phyloP scores from a whole-genome alignment of 2,113 vertebrate genomes.

The Heptranchias perlo region DNA sequence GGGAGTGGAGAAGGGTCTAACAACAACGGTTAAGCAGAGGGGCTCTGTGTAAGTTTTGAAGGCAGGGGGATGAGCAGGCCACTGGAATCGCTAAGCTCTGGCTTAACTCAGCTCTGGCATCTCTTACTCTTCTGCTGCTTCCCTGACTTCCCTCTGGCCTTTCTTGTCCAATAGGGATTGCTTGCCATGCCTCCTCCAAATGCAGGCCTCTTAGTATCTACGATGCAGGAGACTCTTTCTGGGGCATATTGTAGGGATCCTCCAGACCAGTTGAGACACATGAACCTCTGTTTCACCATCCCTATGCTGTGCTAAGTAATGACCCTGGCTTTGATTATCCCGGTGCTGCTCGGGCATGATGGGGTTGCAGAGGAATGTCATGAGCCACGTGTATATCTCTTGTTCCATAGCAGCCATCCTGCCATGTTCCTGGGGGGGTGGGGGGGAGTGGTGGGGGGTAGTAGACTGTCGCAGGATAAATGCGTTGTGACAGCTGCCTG shows the following conservation, averaged over 20 bases:
- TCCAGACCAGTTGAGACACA: not conserved
- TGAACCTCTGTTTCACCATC: too few species aligned
- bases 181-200: not conserved
- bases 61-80: not conserved
- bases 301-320: too few species aligned
- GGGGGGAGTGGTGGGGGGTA: not conserved
- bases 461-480: not conserved
- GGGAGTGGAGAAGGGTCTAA: too few species aligned
- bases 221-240: not conserved
- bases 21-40: too few species aligned
- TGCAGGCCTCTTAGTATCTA: not conserved
- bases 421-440: too few species aligned
- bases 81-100: not conserved
- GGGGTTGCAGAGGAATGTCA: too few species aligned
- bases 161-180: not conserved
- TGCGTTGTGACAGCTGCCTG: not conserved
- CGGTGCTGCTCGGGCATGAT: too few species aligned
- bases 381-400: too few species aligned
- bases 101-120: not conserved
- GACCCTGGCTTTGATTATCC: too few species aligned
- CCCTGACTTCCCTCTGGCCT: not conserved
- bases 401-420: too few species aligned
- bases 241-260: not conserved
- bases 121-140: not conserved
- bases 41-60: too few species aligned